phyloP scores from a whole-genome alignment of 1,140 invertebrate genomes.

The Asbolus verrucosus region DNA sequence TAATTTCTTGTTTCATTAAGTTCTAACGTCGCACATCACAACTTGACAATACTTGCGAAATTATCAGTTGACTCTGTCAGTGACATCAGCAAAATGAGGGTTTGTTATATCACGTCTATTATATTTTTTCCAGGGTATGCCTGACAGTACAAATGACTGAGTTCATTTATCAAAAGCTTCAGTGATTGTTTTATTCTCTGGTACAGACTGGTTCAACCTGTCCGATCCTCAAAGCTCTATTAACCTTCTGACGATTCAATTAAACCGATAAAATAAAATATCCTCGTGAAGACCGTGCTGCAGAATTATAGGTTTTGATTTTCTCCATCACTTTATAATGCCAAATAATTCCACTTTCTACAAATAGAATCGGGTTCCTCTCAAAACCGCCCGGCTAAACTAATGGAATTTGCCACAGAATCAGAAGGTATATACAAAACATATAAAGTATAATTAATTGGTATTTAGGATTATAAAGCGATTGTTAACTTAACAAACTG shows the following conservation, averaged over 20 bases:
- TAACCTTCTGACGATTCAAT: constrained; percentile 22
- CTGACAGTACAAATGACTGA: constrained; percentile 34
- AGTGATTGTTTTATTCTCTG: constrained; percentile 40
- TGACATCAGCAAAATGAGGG: constrained; percentile 32
- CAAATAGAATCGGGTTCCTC: background rate
- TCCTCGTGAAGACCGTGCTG: background rate
- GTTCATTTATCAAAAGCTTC: constrained; percentile 42
- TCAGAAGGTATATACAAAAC: constrained; percentile 1
- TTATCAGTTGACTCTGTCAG: constrained; percentile 5
- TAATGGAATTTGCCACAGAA: background rate
- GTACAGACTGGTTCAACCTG: constrained; percentile 21
- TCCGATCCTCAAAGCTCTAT: constrained; percentile 32
- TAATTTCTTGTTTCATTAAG: constrained; percentile 30
- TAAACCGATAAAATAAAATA: constrained; percentile 24
- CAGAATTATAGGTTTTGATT: constrained; percentile 16
- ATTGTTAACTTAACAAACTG: constrained; percentile 17
- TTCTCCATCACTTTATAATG: constrained; percentile 7
- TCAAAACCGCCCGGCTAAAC: background rate
- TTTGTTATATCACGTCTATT: constrained; percentile 39
- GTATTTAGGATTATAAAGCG: constrained; percentile 25
- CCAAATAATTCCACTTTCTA: background rate
- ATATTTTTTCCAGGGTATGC: constrained; percentile 33
- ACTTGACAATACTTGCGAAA: constrained; percentile 6
- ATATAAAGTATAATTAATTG: constrained; percentile 11
- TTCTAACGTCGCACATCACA: constrained; percentile 24